Base-by-base conservation (phyloP, 2,113 vertebrate species). In the Pluvianellus socialis region DNA sequence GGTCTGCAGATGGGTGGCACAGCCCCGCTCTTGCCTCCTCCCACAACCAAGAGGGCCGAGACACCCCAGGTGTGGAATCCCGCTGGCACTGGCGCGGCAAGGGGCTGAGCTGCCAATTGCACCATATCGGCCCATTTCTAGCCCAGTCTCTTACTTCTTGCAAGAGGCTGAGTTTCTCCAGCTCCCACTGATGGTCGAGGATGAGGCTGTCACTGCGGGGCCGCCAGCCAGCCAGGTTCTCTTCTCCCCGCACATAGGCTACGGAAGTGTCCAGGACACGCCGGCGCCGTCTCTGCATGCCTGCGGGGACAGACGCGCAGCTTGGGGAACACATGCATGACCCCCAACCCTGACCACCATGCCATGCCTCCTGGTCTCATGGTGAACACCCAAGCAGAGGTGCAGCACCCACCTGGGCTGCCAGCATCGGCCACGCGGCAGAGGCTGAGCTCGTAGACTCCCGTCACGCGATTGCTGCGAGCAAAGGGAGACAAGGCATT, bases 131-230 rank as follows among this genome's bases (percentile, higher is more conserved):
- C 32, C 38, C 1, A 0, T 79, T 79, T 89, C 49, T 47, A 91
- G 65, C 52, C 66, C 61, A 68, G 17, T 23, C 32, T 62, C 97
- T 96, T 95, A 99, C 99, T 96, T 99, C 99, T 94, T 99, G 99
- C 83, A 99, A 98, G 20, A 99, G 98, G 91, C 99, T 99, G 95
- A 99, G 99, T 86, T 99, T 99, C 97, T 99, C 99, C 97, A 99
- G 97, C 96, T 99, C 99, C 99, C 99, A 99, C 91, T 99, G 99
- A 97, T 99, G 99, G 95, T 99, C 99, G 53, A 99, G 97, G 96
- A 99, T 99, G 94, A 99, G 99, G 97, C 99, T 99, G 98, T 99
- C 99, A 4, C 99, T 99, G 21, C 99, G 99, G 12, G 99, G 99
- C 92, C 99, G 98, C 99, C 99, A 99, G 33, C 99, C 99, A 5